A percentile compares a stretch with the other conserved stretches of the same genome.
Evolutionary conservation across 1,140 invertebrate genomes (phyloP).

Genomic region (Eueides isabella): DNA sequence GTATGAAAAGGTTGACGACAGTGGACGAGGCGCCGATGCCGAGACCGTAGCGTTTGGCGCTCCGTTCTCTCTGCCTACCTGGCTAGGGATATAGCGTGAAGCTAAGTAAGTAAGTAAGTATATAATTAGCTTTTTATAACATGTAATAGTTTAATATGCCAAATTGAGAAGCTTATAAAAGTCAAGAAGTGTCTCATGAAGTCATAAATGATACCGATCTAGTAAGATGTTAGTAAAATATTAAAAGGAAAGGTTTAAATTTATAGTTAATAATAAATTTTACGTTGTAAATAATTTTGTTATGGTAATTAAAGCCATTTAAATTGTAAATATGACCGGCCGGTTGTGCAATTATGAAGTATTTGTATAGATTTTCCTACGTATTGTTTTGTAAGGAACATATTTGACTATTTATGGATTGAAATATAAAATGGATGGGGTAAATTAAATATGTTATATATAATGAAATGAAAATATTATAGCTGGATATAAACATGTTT

Average conservation of each 20-base stretch:
- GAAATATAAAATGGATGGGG: slow-evolving; percentile 12
- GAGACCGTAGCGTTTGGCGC: no score
- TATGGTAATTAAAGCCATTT: slow-evolving; percentile 29
- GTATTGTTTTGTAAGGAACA: slow-evolving; percentile 39
- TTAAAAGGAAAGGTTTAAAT: background rate
- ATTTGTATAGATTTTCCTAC: slow-evolving; percentile 19
- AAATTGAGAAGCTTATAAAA: background rate
- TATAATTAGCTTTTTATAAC: background rate
- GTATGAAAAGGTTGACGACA: no score
- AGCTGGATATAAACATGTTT: slow-evolving; percentile 17
- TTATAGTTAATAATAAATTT: slow-evolving; percentile 14
- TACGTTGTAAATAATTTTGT: slow-evolving; percentile 17
- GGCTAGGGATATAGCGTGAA: no score
- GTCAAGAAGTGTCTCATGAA: background rate
- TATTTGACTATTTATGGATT: slow-evolving; percentile 19
- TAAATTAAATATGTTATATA: no score
- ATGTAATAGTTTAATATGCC: background rate
- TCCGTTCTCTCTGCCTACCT: no score
- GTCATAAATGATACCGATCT: background rate
- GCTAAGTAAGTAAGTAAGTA: no score
- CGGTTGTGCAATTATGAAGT: slow-evolving; percentile 73
- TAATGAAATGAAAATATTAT: no score
- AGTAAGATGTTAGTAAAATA: background rate
- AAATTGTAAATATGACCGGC: slow-evolving; percentile 63
- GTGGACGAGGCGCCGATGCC: no score